Evolutionary conservation across 2,797 vertebrate species (phyloP).

Genomic region (Microctenopoma steveboyesi): DNA sequence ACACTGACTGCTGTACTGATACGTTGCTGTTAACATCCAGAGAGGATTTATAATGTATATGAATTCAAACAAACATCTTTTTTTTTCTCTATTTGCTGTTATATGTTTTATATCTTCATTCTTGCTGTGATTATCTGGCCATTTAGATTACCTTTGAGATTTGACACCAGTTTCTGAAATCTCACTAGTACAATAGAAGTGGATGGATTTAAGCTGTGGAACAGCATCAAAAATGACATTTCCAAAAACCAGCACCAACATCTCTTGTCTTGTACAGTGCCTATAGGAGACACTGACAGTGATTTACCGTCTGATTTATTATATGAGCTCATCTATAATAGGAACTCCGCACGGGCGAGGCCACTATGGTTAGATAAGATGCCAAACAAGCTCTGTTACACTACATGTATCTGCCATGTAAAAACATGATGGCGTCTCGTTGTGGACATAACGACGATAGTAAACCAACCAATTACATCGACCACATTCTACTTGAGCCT

Average conservation of each 20-base stretch:
- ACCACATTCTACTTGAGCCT: constrained; percentile 20
- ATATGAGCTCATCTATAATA: constrained; percentile 14
- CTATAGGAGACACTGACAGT: constrained; percentile 1
- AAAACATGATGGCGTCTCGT: constrained; percentile 25
- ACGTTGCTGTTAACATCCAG: too few species aligned
- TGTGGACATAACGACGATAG: constrained; percentile 11
- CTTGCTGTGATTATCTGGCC: not conserved
- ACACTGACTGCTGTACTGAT: too few species aligned
- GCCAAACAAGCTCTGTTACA: constrained; percentile 7
- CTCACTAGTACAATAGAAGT: too few species aligned
- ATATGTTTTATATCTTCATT: too few species aligned
- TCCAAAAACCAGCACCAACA: too few species aligned
- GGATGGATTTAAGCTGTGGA: too few species aligned
- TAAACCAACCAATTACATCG: constrained; percentile 34
- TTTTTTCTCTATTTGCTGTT: too few species aligned
- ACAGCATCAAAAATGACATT: too few species aligned
- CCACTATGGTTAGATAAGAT: constrained; percentile 2
- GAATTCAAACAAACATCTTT: too few species aligned
- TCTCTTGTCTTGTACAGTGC: too few species aligned
- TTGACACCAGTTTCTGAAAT: too few species aligned
- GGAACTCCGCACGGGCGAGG: constrained; percentile 7
- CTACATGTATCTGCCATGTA: not conserved
- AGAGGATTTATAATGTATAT: too few species aligned
- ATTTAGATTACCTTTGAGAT: not conserved
- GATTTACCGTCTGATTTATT: constrained; percentile 14